These are phyloP conservation scores for Drosophila bipectinata DNA, from an alignment of 1,140 invertebrate species.

Conservation along the genomic window DNA sequence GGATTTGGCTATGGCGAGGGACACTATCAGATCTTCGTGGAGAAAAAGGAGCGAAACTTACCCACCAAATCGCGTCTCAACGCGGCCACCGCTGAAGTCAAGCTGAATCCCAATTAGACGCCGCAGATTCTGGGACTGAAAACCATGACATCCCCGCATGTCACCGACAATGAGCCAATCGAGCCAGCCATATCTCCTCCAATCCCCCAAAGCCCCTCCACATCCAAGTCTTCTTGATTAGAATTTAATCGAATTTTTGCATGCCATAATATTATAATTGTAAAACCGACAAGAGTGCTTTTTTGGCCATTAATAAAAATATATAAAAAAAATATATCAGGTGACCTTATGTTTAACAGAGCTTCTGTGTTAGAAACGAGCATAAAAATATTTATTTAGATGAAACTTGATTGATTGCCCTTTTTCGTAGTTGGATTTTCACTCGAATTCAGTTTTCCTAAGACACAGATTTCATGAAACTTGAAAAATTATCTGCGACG, in stretches of 20 bases:
- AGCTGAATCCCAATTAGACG: constrained; percentile 80
- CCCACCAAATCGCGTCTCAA: constrained; percentile 73
- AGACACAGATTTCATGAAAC: constrained; percentile 32
- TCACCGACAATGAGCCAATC: constrained; percentile 60
- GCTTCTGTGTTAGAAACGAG: neutral
- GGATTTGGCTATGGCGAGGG: constrained; percentile 78
- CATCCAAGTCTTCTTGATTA: constrained; percentile 45
- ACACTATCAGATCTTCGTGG: constrained; percentile 79
- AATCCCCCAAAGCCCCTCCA: neutral
- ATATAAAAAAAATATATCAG: constrained; percentile 22
- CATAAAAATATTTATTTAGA: neutral
- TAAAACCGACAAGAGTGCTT: constrained; percentile 38
- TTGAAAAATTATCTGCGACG: constrained; percentile 64
- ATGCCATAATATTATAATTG: constrained; percentile 19
- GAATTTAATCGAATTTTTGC: constrained; percentile 47
- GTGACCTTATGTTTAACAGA: neutral
- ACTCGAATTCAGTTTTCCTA: constrained; percentile 1
- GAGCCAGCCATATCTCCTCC: constrained; percentile 23
- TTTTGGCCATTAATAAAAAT: constrained; percentile 57
- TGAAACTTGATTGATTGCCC: constrained; percentile 48
- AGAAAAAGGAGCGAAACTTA: constrained; percentile 77
- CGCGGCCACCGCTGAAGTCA: constrained; percentile 77
- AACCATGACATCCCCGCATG: constrained; percentile 21
- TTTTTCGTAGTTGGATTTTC: constrained; percentile 20
- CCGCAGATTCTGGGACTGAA: neutral